These are phyloP conservation scores for Phainopepla nitens DNA, from an alignment of 2,113 vertebrate genomes.

Conservation along the genomic window DNA sequence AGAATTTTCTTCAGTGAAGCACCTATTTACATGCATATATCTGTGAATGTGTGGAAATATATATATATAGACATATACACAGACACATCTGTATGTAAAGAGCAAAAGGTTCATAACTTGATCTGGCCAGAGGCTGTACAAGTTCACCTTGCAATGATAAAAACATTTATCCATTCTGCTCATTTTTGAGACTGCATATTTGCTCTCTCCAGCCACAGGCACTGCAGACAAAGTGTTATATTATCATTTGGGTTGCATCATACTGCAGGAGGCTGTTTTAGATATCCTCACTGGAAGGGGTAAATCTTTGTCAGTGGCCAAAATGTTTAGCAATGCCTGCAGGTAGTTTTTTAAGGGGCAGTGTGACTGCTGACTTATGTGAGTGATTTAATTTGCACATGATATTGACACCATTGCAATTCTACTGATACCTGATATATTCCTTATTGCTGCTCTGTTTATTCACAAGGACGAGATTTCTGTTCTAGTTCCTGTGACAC, in stretches of 20 bases:
- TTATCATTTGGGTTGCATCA: neutral
- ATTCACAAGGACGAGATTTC: neutral
- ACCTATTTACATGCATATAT: fast-evolving
- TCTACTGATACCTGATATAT: neutral
- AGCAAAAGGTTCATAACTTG: neutral
- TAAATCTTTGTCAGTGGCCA: neutral
- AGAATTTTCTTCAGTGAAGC: neutral
- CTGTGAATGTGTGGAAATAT: neutral
- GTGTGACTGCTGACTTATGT: neutral
- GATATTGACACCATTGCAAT: neutral
- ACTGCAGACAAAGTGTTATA: neutral
- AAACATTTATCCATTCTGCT: neutral
- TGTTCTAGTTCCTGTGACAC: neutral
- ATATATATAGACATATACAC: neutral
- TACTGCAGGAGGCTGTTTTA: neutral
- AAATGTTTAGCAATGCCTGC: neutral
- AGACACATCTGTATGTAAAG: neutral
- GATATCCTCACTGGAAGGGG: neutral
- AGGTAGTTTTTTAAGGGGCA: neutral
- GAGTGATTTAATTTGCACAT: neutral
- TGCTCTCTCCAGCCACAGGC: neutral
- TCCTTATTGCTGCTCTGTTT: neutral
- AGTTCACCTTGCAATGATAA: neutral
- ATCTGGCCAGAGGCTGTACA: neutral
- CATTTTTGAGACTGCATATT: fast-evolving